phyloP scores from a whole-genome alignment of 2,888 invertebrate genomes.

The Orchesellides sinensis region DNA sequence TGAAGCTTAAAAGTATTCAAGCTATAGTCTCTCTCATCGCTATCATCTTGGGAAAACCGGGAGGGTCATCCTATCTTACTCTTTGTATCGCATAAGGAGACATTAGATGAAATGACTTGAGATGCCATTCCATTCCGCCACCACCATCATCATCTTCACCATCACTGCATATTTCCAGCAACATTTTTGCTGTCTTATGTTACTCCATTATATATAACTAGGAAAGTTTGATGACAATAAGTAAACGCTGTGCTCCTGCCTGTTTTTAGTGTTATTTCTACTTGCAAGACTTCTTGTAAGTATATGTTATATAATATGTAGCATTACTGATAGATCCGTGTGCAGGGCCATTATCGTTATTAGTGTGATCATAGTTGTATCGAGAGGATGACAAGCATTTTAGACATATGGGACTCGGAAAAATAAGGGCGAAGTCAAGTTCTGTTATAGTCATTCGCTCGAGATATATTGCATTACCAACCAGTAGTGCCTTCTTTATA shows the following conservation, averaged over 20 bases:
- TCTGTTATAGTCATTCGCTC: too few species aligned
- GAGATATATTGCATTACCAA: not conserved
- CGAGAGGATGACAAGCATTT: not conserved
- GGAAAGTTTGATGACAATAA: slow-evolving; percentile 24
- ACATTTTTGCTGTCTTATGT: not conserved
- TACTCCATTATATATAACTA: slow-evolving; percentile 5
- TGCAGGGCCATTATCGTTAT: not conserved
- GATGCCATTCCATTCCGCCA: slow-evolving; percentile 21
- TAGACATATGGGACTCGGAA: slow-evolving; percentile 18
- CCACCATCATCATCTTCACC: not conserved
- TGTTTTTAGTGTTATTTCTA: not conserved
- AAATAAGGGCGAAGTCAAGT: not conserved
- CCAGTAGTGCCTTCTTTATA: not conserved
- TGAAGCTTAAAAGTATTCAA: not conserved
- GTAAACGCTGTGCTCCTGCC: not conserved
- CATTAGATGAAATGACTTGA: slow-evolving; percentile 40
- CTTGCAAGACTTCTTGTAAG: too few species aligned
- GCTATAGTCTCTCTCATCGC: not conserved
- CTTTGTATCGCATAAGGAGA: slow-evolving; percentile 35
- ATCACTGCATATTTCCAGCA: too few species aligned
- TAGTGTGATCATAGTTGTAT: not conserved
- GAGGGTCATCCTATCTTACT: slow-evolving; percentile 49
- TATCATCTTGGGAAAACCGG: slow-evolving; percentile 14
- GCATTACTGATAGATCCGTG: too few species aligned
- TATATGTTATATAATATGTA: too few species aligned